Evolutionary conservation across 2,888 invertebrate species (phyloP).

Genomic region (Leptinotarsa peninsularis): DNA sequence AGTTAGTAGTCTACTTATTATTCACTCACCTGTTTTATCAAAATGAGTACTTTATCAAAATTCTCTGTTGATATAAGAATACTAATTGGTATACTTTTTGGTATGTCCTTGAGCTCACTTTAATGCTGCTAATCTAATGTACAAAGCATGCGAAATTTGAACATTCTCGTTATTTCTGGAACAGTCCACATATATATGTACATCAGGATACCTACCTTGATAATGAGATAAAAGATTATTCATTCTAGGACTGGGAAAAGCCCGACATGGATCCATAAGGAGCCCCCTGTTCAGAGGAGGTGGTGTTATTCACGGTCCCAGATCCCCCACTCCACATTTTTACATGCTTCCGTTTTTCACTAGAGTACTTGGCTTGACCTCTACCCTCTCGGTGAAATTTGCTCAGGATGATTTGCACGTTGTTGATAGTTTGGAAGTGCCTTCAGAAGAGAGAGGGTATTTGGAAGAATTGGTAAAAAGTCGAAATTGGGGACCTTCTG

Average conservation of each 20-base stretch:
- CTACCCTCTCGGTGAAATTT: slow-evolving; percentile 88
- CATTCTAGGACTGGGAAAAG: slow-evolving; percentile 74
- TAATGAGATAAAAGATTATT: background rate
- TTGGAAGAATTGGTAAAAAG: slow-evolving; percentile 83
- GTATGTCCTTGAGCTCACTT: too few species aligned
- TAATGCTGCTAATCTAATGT: too few species aligned
- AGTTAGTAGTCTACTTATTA: too few species aligned
- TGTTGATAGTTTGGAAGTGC: slow-evolving; percentile 87
- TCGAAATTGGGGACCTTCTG: slow-evolving; percentile 96
- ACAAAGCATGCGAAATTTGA: too few species aligned
- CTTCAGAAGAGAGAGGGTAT: slow-evolving; percentile 82
- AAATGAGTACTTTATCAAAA: too few species aligned
- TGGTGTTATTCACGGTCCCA: slow-evolving; percentile 89
- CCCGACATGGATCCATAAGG: slow-evolving; percentile 92
- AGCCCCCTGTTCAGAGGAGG: slow-evolving; percentile 90
- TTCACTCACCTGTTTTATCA: too few species aligned
- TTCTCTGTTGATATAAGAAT: too few species aligned
- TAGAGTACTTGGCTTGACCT: slow-evolving; percentile 83
- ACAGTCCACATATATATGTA: too few species aligned
- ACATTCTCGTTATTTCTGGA: too few species aligned
- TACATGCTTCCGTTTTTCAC: slow-evolving; percentile 89
- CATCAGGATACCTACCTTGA: too few species aligned
- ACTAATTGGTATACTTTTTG: too few species aligned
- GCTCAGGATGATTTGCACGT: slow-evolving; percentile 96
- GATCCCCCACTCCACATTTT: slow-evolving; percentile 90